These are phyloP conservation scores for Atherinomorus stipes DNA, from an alignment of 2,113 vertebrate species.

Conservation along the genomic window DNA sequence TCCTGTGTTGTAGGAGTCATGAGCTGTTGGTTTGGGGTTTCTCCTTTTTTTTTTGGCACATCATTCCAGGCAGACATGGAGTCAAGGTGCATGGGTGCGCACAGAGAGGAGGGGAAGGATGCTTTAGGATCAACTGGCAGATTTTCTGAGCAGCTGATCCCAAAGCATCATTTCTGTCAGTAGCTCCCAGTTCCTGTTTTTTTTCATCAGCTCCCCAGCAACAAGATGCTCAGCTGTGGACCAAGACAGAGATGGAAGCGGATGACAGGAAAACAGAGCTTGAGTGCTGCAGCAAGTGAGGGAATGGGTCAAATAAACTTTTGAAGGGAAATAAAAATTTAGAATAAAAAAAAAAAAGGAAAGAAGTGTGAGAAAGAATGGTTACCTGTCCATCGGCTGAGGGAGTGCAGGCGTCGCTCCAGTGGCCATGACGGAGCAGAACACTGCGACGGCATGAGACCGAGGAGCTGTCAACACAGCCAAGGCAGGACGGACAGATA, in stretches of 20 bases:
- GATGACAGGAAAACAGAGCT: slow-evolving; percentile 47
- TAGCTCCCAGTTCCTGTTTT: slow-evolving; percentile 19
- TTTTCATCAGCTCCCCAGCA: slow-evolving; percentile 46
- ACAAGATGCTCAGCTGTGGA: slow-evolving; percentile 55
- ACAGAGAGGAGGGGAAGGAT: slow-evolving; percentile 35
- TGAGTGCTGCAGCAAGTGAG: slow-evolving; percentile 40
- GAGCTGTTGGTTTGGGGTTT: slow-evolving; percentile 32
- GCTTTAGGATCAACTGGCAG: slow-evolving; percentile 62
- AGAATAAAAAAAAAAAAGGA: slow-evolving; percentile 30
- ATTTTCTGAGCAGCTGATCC: slow-evolving; percentile 41
- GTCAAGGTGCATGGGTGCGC: slow-evolving; percentile 40
- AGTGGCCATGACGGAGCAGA: slow-evolving; percentile 79
- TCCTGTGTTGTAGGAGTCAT: slow-evolving; percentile 42
- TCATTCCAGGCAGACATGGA: slow-evolving; percentile 33
- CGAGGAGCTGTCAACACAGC: slow-evolving; percentile 75
- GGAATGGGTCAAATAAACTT: slow-evolving; percentile 63
- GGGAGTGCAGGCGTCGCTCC: slow-evolving; percentile 75
- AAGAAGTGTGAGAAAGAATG: slow-evolving; percentile 52
- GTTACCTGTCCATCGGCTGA: slow-evolving; percentile 72
- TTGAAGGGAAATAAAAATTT: slow-evolving; percentile 12
- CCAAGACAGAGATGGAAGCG: slow-evolving; percentile 49
- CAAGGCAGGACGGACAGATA: slow-evolving; percentile 58
- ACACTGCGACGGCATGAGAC: slow-evolving; percentile 68
- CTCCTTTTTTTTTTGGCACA: slow-evolving; percentile 21
- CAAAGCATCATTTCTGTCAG: slow-evolving; percentile 35